A percentile compares a stretch with the other conserved stretches of the same genome.
These are phyloP conservation scores for Amphiura filiformis DNA, from an alignment of 35 echinoderm and acorn worm genomes.

Conservation along the genomic window DNA sequence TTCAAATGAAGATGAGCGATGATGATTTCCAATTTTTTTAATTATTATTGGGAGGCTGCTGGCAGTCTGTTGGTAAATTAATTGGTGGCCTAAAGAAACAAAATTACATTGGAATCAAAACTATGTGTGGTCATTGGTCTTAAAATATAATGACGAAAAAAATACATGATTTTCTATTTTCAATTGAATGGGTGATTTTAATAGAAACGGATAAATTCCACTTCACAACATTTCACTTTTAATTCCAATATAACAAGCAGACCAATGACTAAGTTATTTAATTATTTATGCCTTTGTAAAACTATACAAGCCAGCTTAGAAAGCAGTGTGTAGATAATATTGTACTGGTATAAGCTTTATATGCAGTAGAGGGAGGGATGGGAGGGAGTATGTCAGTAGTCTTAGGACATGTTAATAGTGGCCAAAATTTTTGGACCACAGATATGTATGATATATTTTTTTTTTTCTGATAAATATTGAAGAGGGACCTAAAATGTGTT, in stretches of 20 bases:
- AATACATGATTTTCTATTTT: not conserved
- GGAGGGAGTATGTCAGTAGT: not conserved
- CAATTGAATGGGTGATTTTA: too few relatives aligned
- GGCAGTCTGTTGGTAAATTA: not conserved
- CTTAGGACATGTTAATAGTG: not conserved
- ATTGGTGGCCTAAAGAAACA: not conserved
- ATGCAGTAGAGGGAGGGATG: not conserved
- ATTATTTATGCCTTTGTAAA: conserved; percentile 5
- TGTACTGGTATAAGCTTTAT: not conserved
- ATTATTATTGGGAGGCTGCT: not conserved
- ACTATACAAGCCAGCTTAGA: not conserved
- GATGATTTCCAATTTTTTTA: not conserved
- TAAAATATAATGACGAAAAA: not conserved
- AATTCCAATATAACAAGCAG: not conserved
- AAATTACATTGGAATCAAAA: not conserved
- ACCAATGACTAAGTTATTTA: conserved; percentile 7
- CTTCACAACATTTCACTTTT: too few relatives aligned
- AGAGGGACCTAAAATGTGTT: not conserved
- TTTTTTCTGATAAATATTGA: not conserved
- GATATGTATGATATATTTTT: not conserved
- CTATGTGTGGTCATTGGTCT: conserved; percentile 5
- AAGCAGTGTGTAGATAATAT: not conserved
- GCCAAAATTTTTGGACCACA: not conserved
- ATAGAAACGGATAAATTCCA: too few relatives aligned
- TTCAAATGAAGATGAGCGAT: too few relatives aligned